Percentiles rank a stretch among this genome's conserved stretches.
phyloP scores from a whole-genome alignment of 2,113 vertebrate species.

The Plectropomus leopardus region DNA sequence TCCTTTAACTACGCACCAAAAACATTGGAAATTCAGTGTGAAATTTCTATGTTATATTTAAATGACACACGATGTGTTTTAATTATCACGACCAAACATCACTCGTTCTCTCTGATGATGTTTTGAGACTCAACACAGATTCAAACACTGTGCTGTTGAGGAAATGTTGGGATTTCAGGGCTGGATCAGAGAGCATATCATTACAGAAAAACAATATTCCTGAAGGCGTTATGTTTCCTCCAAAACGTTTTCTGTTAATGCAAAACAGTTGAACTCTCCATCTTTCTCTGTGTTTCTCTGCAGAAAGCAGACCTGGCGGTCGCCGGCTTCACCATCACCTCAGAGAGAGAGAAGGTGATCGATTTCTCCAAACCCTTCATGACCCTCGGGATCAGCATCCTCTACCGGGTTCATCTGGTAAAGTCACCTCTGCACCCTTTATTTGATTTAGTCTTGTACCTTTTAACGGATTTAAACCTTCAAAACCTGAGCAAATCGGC shows the following conservation, averaged over 20 bases:
- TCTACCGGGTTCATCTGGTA: constrained; percentile 92
- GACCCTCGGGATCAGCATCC: constrained; percentile 94
- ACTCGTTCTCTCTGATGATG: too few relatives aligned
- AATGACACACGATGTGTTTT: background rate
- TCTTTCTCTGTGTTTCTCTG: constrained; percentile 12
- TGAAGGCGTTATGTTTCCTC: background rate
- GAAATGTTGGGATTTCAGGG: background rate
- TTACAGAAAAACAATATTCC: background rate
- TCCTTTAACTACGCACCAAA: too few relatives aligned
- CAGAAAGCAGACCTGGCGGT: constrained; percentile 94
- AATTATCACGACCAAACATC: background rate
- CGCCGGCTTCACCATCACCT: constrained; percentile 94
- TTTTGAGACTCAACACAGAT: background rate
- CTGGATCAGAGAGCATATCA: background rate
- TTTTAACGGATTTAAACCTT: background rate
- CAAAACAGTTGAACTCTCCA: background rate
- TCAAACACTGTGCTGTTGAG: background rate
- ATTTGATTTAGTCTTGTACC: background rate
- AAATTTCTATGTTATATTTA: background rate
- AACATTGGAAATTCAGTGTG: background rate
- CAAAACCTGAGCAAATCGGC: too few relatives aligned
- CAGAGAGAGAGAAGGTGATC: constrained; percentile 93
- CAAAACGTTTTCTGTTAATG: background rate
- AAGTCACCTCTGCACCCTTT: background rate
- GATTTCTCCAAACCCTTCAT: constrained; percentile 97